Evolutionary conservation across 1,140 invertebrate species (phyloP), one percentile per base, ranked within the genome.

Genomic region (Zaprionus inermis): DNA sequence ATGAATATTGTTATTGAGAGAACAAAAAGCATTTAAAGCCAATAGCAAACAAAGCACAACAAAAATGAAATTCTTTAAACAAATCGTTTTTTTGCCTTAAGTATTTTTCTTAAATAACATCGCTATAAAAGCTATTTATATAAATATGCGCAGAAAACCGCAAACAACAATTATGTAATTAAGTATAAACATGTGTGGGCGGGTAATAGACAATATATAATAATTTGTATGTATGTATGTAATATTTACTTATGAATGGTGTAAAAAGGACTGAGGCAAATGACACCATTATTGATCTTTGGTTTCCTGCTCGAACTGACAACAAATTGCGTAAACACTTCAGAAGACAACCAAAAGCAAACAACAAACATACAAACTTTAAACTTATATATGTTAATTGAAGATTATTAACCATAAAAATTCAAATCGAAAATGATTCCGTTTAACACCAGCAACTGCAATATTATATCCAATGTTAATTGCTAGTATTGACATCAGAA

Each of bases 141-240:
- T 78, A 83, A 79, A 79, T 83, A 75, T 75, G 72, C 68, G 63
- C 61, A 76, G 68, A 51, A 44, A 83, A 80, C 72, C 78, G 81
- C 81, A 84, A 84, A 85, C 84, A 89, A 89, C 84, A 89, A 89
- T 83, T 81, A 88, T 78, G 71, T 88, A 77, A 70, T 80, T 74
- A 80, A 68, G 68, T 67, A 76, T 81, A 82, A 81, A 81, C 71
- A 81, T 78, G 63, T 70, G 41, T 56, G 73, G 72, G 60, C 68
- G 65, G 61, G 70, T 67, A 64, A 71, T 64, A 63, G 78, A 78
- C 67, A 78, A 75, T 68, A 78, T 66, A 58, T 73, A 46, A 54
- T 44, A 30, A 36, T 69, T 46, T 78, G 16, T 77, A 38, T 59
- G 20, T 72, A 56, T 59, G 20, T 72, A 56, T 72, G 24, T 57